phyloP scores from a whole-genome alignment of 2,113 vertebrate genomes.

The Carassius gibelio region DNA sequence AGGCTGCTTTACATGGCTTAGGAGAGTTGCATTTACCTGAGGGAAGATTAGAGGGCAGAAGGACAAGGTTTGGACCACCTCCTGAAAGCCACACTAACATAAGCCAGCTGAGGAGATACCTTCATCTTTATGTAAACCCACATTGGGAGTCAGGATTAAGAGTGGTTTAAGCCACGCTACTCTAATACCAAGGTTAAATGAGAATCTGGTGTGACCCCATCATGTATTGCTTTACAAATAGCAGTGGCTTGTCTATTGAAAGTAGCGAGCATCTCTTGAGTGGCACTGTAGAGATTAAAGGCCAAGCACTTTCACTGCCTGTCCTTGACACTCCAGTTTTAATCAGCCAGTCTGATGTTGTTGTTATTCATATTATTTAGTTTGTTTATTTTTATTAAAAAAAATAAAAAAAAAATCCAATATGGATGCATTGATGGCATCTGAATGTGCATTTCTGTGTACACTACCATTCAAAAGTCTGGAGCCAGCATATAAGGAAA shows the following conservation, averaged over 20 bases:
- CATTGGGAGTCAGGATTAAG: conserved; percentile 53
- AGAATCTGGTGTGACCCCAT: conserved; percentile 21
- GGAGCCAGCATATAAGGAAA: neutral
- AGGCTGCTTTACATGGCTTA: conserved; percentile 37
- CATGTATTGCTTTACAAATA: neutral
- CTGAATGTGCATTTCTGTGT: neutral
- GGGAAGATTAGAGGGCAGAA: conserved; percentile 41
- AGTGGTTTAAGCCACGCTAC: conserved; percentile 39
- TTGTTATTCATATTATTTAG: neutral
- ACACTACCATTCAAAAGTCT: neutral
- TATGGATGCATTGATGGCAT: neutral
- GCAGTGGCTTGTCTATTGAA: conserved; percentile 7
- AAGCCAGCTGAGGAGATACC: conserved; percentile 40
- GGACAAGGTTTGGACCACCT: conserved; percentile 38
- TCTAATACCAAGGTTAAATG: conserved; percentile 50
- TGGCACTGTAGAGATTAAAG: neutral
- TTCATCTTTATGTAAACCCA: conserved; percentile 55
- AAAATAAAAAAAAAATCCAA: neutral
- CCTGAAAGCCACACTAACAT: conserved; percentile 34
- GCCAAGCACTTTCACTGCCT: neutral
- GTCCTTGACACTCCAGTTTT: neutral
- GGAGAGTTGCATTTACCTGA: conserved; percentile 30
- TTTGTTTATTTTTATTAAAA: neutral
- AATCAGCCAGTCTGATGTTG: neutral
- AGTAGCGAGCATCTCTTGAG: neutral